Base-by-base conservation (phyloP, 2,888 invertebrate species). In the Yponomeuta evonymella region DNA sequence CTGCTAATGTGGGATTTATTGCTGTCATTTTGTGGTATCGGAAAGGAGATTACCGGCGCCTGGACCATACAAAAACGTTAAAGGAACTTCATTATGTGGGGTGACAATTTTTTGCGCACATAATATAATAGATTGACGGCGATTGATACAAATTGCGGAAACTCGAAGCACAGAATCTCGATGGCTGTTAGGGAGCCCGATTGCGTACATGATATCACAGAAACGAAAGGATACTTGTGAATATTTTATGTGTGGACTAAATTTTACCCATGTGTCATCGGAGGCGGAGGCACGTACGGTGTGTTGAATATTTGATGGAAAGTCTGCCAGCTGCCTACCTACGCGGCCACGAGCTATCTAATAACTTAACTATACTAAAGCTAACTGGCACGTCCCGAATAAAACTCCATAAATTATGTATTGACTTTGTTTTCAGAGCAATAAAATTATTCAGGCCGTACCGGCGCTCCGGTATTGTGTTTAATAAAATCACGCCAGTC, bases 401-500 rank as follows among this genome's bases (percentile, higher is more conserved):
- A 81, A 85, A 84, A 82, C 80, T 79, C 74, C 75, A 77, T 87
- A 78, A 87, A 87, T 85, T 82, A 87, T 86, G 81, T 76, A 86
- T 77, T 79, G 10, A 70, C 75, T 73, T 75, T 79, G 76, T 77
- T 81, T 77, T 75, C 79, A 82, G 78, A 79, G 76, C 78, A 80
- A 77, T 73, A 78, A 83, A 84, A 86, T 82, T 81, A 82, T 80
- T 82, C 79, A 82, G 78, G 76, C 78, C 78, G 80, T 83, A 82
- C 83, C 82, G 83, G 81, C 72, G 71, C 71, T 67, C 72, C 69
- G 83, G 87, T 89, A 86, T 84, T 83, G 83, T 83, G 85, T 87
- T 65, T 90, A 91, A 90, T 91, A 90, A 90, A 91, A 90, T 90
- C 89, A 89, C 81, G 89, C 85, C 90, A 89, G 85, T 90, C 87